Percentiles rank a stretch among this genome's conserved stretches.
These are phyloP conservation scores for Balanococcus diminutus DNA, from an alignment of 2,888 invertebrate species.

Conservation along the genomic window DNA sequence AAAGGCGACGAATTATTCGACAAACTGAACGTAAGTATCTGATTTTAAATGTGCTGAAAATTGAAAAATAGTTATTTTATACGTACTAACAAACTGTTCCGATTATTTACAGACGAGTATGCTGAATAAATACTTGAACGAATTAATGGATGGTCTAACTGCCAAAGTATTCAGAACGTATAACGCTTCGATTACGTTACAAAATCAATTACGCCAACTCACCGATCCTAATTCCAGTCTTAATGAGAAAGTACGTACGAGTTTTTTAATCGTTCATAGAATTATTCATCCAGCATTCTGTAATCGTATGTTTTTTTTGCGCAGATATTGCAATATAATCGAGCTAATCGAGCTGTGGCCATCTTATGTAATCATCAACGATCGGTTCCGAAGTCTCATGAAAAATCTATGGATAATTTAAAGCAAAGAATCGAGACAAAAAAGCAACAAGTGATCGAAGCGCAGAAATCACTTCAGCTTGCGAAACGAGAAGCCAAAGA, in stretches of 20 bases:
- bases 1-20: slow-evolving; percentile 96
- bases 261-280: neutral
- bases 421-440: slow-evolving; percentile 93
- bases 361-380: slow-evolving; percentile 99
- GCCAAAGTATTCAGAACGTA: slow-evolving; percentile 99
- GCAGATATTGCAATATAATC: slow-evolving; percentile 88
- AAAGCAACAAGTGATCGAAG: slow-evolving; percentile 81
- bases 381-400: slow-evolving; percentile 94
- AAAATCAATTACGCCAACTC: slow-evolving; percentile 91
- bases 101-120: slow-evolving; percentile 73
- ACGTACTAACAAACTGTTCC: neutral
- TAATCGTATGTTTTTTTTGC: neutral
- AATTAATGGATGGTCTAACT: slow-evolving; percentile 95
- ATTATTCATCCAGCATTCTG: neutral
- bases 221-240: slow-evolving; percentile 79
- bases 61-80: too few relatives aligned
- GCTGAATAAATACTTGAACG: slow-evolving; percentile 95
- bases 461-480: slow-evolving; percentile 77
- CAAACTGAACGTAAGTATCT: slow-evolving; percentile 74
- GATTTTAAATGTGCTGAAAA: neutral
- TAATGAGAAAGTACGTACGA: slow-evolving; percentile 70
- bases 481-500: slow-evolving; percentile 80
- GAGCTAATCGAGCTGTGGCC: slow-evolving; percentile 98
- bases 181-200: slow-evolving; percentile 96
- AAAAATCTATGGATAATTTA: slow-evolving; percentile 97